Evolutionary conservation across 2,113 vertebrate species (phyloP).

Genomic region (Nestor notabilis): DNA sequence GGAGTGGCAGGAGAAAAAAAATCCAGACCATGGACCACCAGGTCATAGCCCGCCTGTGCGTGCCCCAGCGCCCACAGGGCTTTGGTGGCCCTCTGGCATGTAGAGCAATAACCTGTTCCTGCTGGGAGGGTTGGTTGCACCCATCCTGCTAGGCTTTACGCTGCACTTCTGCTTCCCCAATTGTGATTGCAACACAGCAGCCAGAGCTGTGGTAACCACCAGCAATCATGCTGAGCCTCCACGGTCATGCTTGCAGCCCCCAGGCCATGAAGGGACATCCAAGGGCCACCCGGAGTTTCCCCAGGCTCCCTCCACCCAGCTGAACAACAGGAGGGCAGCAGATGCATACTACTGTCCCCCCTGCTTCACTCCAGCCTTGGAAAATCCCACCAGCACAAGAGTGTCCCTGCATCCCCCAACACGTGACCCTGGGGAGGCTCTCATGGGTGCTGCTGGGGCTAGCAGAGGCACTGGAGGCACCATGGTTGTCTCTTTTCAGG

Average conservation of each 20-base stretch:
- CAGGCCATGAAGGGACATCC: not conserved
- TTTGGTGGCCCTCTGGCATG: not conserved
- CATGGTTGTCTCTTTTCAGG: constrained; percentile 16
- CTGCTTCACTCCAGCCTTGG: not conserved
- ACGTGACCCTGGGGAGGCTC: not conserved
- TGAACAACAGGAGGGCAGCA: fast-evolving
- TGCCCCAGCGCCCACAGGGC: not conserved
- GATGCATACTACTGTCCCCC: fast-evolving
- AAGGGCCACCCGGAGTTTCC: not conserved
- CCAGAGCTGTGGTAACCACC: not conserved
- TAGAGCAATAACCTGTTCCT: not conserved
- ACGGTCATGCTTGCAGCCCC: not conserved
- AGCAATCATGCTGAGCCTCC: not conserved
- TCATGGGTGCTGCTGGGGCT: not conserved
- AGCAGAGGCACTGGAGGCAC: not conserved
- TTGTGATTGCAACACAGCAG: not conserved
- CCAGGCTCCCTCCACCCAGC: not conserved
- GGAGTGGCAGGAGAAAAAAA: constrained; percentile 43
- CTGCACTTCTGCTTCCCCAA: not conserved
- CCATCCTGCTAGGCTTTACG: fast-evolving
- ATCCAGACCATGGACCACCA: not conserved
- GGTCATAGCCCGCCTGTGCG: constrained; percentile 52
- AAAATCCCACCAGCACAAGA: not conserved
- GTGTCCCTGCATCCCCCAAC: not conserved
- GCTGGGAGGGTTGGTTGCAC: not conserved